A percentile compares a stretch with the other conserved stretches of the same genome.
phyloP scores from a whole-genome alignment of 2,113 vertebrate genomes.

The Coregonus clupeaformis region DNA sequence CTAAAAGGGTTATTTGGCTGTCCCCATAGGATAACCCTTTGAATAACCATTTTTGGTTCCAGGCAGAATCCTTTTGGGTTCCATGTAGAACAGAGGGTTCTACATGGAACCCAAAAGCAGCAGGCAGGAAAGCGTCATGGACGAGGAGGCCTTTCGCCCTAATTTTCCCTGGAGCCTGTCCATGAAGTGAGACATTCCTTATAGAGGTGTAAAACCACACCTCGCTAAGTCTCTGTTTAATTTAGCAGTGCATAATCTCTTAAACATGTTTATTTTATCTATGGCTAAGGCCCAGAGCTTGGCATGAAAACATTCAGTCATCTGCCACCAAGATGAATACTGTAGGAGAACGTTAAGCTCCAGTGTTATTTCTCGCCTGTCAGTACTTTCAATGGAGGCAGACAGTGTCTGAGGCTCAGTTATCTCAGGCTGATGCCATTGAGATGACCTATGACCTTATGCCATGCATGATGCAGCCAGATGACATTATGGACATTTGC shows the following conservation, averaged over 20 bases:
- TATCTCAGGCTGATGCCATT: slow-evolving; percentile 6
- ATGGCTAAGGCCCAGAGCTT: slow-evolving; percentile 8
- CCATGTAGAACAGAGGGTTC: too few species aligned
- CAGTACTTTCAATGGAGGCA: not conserved
- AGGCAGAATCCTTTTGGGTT: too few species aligned
- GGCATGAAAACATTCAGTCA: not conserved
- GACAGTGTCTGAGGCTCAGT: not conserved
- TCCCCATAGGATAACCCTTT: too few species aligned
- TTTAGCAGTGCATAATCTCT: slow-evolving; percentile 51
- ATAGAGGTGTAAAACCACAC: slow-evolving; percentile 53
- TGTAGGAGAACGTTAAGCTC: not conserved
- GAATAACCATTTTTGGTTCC: too few species aligned
- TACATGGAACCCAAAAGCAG: not conserved
- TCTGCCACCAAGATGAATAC: not conserved
- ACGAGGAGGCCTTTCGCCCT: not conserved
- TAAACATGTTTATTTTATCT: slow-evolving; percentile 32
- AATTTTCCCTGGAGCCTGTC: slow-evolving; percentile 13
- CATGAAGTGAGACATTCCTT: slow-evolving; percentile 69
- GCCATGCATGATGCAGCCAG: not conserved
- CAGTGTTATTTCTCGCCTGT: not conserved
- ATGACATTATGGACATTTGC: not conserved
- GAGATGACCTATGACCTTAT: slow-evolving; percentile 38
- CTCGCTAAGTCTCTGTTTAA: slow-evolving; percentile 52
- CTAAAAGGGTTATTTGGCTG: too few species aligned
- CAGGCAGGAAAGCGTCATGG: not conserved